Percentiles rank a stretch among this genome's conserved stretches.
Conservation (phyloP, 1,140 invertebrate species). For the Drosophila novamexicana region DNA sequence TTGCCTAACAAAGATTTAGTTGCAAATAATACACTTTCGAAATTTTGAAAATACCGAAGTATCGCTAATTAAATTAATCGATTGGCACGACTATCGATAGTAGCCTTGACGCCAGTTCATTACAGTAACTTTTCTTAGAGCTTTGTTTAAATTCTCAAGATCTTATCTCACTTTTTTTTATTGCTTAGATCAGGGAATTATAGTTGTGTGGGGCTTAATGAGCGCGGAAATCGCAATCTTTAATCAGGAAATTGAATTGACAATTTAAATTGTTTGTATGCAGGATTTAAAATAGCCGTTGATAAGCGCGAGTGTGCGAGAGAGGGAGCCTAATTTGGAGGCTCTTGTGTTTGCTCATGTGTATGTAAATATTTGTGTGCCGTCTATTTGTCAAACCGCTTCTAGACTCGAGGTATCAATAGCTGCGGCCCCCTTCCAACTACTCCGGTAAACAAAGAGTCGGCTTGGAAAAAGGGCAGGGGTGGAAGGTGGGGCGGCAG, state of each 20-base stretch:
- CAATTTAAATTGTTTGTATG: constrained; percentile 11
- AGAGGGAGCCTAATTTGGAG: not conserved
- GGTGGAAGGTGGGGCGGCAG: not conserved
- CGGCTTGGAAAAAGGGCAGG: not conserved
- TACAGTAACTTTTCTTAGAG: too few relatives aligned
- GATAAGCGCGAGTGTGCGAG: not conserved
- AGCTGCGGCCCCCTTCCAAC: constrained; percentile 32
- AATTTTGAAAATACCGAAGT: too few relatives aligned
- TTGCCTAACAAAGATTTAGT: too few relatives aligned
- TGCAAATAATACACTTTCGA: too few relatives aligned
- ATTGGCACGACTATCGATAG: too few relatives aligned
- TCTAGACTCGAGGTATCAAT: constrained; percentile 55
- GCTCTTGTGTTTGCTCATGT: constrained; percentile 28
- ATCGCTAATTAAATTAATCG: too few relatives aligned
- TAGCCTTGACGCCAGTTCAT: too few relatives aligned
- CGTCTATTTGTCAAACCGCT: constrained; percentile 58
- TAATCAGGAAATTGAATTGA: constrained; percentile 20
- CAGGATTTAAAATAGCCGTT: not conserved
- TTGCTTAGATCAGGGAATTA: too few relatives aligned
- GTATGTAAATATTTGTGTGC: constrained; percentile 53
- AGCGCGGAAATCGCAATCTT: not conserved
- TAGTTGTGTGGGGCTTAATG: too few relatives aligned
- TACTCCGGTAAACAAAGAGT: constrained; percentile 16
- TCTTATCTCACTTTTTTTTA: too few relatives aligned
- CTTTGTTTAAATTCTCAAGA: too few relatives aligned